Base-by-base conservation (phyloP, 2,888 invertebrate species). In the Charanyca ferruginea region DNA sequence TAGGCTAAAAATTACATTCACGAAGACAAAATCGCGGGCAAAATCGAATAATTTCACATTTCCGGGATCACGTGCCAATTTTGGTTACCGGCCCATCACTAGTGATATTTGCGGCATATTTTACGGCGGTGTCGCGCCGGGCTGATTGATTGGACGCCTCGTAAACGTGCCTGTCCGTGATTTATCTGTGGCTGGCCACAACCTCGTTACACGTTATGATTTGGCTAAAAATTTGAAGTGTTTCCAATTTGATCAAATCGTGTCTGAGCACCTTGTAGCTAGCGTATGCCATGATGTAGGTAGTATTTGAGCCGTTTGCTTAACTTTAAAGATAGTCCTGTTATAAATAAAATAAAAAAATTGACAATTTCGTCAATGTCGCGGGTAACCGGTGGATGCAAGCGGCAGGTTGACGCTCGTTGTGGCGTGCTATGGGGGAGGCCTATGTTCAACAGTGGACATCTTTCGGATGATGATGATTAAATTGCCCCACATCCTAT, bases 131-230 rank as follows among this genome's bases (percentile, higher is more conserved):
- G 67, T 80, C 79, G 80, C 72, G 71, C 75, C 83, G 73, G 66
- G 80, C 87, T 87, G 90, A 91, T 90, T 90, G 91, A 91, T 92
- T 90, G 84, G 85, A 68, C 77, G 73, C 68, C 79, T 86, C 88
- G 83, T 89, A 88, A 91, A 92, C 85, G 84, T 85, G 81, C 79
- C 79, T 82, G 84, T 64, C 62, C 79, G 78, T 81, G 85, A 83
- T 83, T 83, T 80, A 80, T 82, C 79, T 81, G 73, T 73, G 69
- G 79, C 66, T 71, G 57, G 41, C 70, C 48, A 47, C 77, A 66
- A 66, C 67, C 73, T 68, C 68, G 60, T 79, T 71, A 72, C 59
- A 42, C 38, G 16, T 69, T 77, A 62, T 74, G 69, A 68, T 72
- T 68, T 57, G 38, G 8, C 52, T 16, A 69, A 61, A 71, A 75